These are phyloP conservation scores for Meghimatium bilineatum DNA, from an alignment of 2,888 invertebrate species.

Conservation along the genomic window DNA sequence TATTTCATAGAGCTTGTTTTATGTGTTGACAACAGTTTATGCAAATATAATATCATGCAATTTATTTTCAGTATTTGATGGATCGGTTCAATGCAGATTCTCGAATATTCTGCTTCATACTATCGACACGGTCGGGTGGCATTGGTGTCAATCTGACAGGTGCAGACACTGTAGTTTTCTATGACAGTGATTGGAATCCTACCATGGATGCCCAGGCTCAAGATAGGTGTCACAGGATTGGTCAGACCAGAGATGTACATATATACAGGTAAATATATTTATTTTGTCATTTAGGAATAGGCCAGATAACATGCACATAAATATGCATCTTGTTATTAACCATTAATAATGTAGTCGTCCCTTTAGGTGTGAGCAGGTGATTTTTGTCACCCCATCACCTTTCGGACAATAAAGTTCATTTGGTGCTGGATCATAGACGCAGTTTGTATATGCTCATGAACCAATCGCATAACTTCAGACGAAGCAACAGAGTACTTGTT, in stretches of 20 bases:
- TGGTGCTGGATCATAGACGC: too few species aligned
- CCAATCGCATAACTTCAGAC: too few species aligned
- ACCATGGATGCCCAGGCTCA: conserved; percentile 97
- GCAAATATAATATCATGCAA: neutral
- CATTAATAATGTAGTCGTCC: too few species aligned
- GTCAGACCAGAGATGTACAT: conserved; percentile 98
- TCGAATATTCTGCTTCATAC: conserved; percentile 96
- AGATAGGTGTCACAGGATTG: conserved; percentile 93
- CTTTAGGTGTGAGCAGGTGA: too few species aligned
- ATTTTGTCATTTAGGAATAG: neutral
- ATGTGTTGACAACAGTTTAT: neutral
- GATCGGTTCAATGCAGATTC: conserved; percentile 97
- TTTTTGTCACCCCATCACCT: too few species aligned
- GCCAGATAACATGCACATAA: too few species aligned
- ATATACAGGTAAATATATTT: conserved; percentile 84
- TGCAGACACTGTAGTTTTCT: conserved; percentile 99
- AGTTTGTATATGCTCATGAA: too few species aligned
- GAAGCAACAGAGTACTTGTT: too few species aligned
- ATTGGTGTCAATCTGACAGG: conserved; percentile 98
- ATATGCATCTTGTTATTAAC: too few species aligned
- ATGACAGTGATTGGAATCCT: conserved; percentile 99
- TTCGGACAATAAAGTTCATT: too few species aligned
- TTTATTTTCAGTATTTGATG: conserved; percentile 85
- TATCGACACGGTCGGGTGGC: conserved; percentile 98
- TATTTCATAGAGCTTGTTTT: neutral